phyloP scores from a whole-genome alignment of 2,113 vertebrate genomes.

The Neofelis nebulosa region DNA sequence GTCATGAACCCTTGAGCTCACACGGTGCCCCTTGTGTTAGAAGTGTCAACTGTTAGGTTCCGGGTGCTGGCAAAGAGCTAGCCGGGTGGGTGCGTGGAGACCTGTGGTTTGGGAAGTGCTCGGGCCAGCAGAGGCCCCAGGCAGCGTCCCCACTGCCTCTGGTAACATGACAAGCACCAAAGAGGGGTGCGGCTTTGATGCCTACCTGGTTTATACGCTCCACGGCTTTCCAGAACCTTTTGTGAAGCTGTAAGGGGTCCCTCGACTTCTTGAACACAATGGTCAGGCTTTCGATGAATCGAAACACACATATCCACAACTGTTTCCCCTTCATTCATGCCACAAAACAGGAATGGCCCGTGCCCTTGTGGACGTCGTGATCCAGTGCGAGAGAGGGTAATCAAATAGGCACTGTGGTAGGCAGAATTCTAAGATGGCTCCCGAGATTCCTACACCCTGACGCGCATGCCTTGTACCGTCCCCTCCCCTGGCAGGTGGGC shows the following conservation, averaged over 20 bases:
- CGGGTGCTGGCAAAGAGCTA: not conserved
- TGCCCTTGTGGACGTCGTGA: not conserved
- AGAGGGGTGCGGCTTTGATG: not conserved
- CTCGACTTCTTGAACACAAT: not conserved
- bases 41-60: slow-evolving; percentile 49
- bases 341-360: not conserved
- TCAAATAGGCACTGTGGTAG: not conserved
- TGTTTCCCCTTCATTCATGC: slow-evolving; percentile 20
- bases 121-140: not conserved
- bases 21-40: slow-evolving; percentile 16
- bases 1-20: slow-evolving; percentile 69
- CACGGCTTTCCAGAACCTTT: not conserved
- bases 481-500: not conserved
- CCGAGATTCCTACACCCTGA: not conserved
- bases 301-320: not conserved
- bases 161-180: not conserved
- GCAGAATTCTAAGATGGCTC: not conserved
- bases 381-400: not conserved
- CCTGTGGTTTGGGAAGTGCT: not conserved
- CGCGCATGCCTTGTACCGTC: not conserved
- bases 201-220: not conserved
- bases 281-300: not conserved
- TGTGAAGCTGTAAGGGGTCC: not conserved
- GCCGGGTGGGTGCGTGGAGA: slow-evolving; percentile 35
- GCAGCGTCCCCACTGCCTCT: not conserved